phyloP scores from a whole-genome alignment of 2,888 invertebrate species.

The Mythimna lalbum region DNA sequence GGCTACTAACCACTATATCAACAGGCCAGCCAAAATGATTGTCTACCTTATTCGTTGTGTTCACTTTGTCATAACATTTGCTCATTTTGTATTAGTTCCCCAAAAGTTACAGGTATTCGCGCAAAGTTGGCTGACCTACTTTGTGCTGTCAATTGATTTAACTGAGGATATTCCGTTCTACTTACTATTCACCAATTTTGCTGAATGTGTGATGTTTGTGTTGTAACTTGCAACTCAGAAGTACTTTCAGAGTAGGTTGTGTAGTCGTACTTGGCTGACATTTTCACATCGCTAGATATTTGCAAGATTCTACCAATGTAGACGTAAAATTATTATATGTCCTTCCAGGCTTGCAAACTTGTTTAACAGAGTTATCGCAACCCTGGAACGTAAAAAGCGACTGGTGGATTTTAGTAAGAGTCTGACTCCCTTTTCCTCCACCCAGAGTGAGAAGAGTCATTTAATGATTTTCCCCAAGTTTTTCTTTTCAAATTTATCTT shows the following conservation, averaged over 20 bases:
- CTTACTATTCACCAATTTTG: neutral
- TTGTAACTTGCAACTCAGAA: neutral
- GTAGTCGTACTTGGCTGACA: neutral
- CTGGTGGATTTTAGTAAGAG: too few relatives aligned
- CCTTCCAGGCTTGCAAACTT: too few relatives aligned
- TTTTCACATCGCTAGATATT: neutral
- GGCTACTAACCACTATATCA: too few relatives aligned
- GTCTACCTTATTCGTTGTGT: neutral
- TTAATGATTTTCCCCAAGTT: too few relatives aligned
- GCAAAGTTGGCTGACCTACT: constrained; percentile 31
- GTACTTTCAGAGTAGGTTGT: neutral
- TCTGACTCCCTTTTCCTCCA: too few relatives aligned
- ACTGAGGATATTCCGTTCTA: neutral
- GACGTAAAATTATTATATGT: too few relatives aligned
- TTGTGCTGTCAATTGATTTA: constrained; percentile 12
- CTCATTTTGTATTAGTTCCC: constrained; percentile 12
- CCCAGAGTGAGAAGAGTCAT: too few relatives aligned
- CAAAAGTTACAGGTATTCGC: constrained; percentile 36
- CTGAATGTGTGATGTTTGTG: neutral
- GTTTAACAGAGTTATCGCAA: too few relatives aligned
- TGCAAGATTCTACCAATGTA: too few relatives aligned
- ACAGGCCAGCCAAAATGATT: too few relatives aligned
- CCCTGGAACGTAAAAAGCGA: too few relatives aligned
- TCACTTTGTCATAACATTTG: neutral
- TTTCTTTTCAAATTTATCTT: too few relatives aligned